Evolutionary conservation across 37 sponge, comb jelly and placozoan species (phyloP).

Genomic region (Geodia barretti): DNA sequence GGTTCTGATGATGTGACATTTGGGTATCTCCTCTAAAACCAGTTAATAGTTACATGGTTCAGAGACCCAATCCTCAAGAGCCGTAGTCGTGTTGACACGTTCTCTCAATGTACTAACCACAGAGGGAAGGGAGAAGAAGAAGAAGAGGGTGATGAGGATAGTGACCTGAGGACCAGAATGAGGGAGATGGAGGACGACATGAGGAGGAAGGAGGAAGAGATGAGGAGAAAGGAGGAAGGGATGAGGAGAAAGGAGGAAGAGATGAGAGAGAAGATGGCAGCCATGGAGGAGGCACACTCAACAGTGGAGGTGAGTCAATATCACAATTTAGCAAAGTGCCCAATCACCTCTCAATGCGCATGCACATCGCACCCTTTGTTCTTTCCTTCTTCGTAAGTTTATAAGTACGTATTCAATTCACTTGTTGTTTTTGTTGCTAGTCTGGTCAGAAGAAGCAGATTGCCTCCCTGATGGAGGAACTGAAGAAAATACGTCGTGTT

Average conservation of each 20-base stretch:
- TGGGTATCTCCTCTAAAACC: too few relatives aligned
- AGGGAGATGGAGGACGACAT: constrained; percentile 40
- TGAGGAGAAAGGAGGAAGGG: constrained; percentile 16
- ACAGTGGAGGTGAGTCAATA: constrained; percentile 72
- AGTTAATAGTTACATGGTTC: too few relatives aligned
- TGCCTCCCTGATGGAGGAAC: constrained; percentile 9
- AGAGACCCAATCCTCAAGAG: too few relatives aligned
- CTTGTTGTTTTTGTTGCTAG: constrained; percentile 3
- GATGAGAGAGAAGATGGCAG: constrained; percentile 4
- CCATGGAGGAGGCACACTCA: constrained; percentile 55
- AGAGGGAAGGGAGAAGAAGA: too few relatives aligned
- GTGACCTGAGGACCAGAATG: too few relatives aligned
- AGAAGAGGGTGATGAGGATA: too few relatives aligned
- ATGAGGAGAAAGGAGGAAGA: constrained; percentile 55
- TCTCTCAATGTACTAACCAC: too few relatives aligned
- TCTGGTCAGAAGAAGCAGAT: constrained; percentile 52
- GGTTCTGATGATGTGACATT: too few relatives aligned
- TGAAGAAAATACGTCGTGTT: background rate
- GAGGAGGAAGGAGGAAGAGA: constrained; percentile 55
- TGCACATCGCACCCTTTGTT: background rate
- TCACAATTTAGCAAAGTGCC: background rate
- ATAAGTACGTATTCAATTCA: background rate
- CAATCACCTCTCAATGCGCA: background rate
- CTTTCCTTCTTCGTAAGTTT: background rate
- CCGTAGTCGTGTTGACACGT: too few relatives aligned